Evolutionary conservation across 2,797 vertebrate genomes (phyloP).

Genomic region (Cephalopachus bancanus): DNA sequence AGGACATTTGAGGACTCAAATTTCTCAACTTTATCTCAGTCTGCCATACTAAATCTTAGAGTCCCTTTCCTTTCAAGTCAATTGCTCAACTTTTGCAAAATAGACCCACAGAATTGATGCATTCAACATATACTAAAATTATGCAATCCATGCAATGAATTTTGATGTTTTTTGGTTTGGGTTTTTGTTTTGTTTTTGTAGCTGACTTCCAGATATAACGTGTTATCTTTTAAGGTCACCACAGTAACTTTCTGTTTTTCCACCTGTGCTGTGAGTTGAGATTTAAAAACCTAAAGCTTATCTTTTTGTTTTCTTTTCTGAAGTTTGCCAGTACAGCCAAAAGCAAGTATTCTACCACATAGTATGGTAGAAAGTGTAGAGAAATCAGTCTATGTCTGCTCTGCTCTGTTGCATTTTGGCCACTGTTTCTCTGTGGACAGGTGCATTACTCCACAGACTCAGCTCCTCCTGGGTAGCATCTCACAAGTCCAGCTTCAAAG

Average conservation of each 20-base stretch:
- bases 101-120: not conserved
- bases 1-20: not conserved
- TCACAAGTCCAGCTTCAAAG: not conserved
- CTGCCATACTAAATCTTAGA: not conserved
- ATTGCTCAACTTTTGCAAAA: not conserved
- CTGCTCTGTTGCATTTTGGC: too few relatives aligned
- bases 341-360: not conserved
- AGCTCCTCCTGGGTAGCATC: not conserved
- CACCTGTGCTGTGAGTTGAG: not conserved
- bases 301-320: not conserved
- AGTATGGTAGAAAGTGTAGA: not conserved
- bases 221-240: not conserved
- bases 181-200: not conserved
- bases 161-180: not conserved
- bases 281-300: not conserved
- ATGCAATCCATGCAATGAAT: not conserved
- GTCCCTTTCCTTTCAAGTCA: not conserved
- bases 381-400: not conserved
- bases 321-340: not conserved
- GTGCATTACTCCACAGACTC: not conserved
- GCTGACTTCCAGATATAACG: not conserved
- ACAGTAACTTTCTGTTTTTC: not conserved
- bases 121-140: not conserved
- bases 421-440: not conserved
- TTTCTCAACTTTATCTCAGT: not conserved